These are phyloP conservation scores for Rhinolophus ferrumequinum DNA, from an alignment of 2,113 vertebrate genomes.

Conservation along the genomic window DNA sequence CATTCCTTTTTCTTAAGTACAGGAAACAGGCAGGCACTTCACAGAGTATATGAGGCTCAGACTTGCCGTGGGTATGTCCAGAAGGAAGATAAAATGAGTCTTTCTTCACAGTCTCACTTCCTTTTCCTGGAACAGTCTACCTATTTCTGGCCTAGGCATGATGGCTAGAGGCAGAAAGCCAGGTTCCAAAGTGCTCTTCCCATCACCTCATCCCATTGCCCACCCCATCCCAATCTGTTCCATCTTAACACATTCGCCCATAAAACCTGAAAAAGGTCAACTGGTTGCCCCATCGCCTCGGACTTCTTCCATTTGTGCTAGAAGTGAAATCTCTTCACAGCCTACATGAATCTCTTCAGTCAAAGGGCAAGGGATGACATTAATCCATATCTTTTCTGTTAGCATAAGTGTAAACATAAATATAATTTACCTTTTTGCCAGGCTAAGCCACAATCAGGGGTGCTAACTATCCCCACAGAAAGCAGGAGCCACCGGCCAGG, in stretches of 20 bases:
- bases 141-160: background rate
- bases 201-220: background rate
- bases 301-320: background rate
- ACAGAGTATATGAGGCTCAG: background rate
- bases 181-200: background rate
- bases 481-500: background rate
- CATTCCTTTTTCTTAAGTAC: background rate
- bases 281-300: background rate
- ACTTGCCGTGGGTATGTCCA: background rate
- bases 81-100: background rate
- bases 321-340: conserved; percentile 4
- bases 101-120: background rate
- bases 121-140: background rate
- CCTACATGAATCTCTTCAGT: background rate
- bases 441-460: background rate
- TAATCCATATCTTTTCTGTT: background rate
- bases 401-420: background rate
- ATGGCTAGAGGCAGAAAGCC: background rate
- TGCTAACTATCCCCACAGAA: background rate
- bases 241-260: background rate
- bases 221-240: background rate
- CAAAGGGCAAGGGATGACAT: background rate
- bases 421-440: conserved; percentile 1
- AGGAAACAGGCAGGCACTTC: background rate
- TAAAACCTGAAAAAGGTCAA: background rate